Evolutionary conservation across 2,888 invertebrate species (phyloP).

Genomic region (Meiosimyza platycephala): DNA sequence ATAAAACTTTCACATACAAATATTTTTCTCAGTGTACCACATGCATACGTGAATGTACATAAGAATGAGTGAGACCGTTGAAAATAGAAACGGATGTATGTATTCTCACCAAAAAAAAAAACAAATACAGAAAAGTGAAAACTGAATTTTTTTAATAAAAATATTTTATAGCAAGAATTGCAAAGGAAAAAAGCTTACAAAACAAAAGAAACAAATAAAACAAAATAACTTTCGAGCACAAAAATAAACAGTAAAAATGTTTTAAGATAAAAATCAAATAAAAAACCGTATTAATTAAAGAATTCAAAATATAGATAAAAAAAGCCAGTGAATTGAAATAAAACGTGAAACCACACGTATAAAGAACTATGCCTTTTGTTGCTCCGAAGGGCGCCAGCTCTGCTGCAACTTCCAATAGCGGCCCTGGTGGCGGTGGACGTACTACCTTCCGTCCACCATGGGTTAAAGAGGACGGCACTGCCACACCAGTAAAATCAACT

Average conservation of each 20-base stretch:
- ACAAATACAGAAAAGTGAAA: slow-evolving; percentile 8
- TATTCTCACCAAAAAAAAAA: neutral
- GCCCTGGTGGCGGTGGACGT: slow-evolving; percentile 66
- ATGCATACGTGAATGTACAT: slow-evolving; percentile 6
- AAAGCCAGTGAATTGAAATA: slow-evolving; percentile 31
- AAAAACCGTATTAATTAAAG: slow-evolving; percentile 21
- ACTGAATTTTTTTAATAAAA: slow-evolving; percentile 7
- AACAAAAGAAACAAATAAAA: slow-evolving; percentile 37
- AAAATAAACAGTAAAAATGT: slow-evolving; percentile 43
- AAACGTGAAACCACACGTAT: slow-evolving; percentile 7
- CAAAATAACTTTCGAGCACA: slow-evolving; percentile 7
- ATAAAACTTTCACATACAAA: neutral
- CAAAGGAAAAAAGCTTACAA: neutral
- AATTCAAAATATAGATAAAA: slow-evolving; percentile 3
- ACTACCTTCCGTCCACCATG: slow-evolving; percentile 78
- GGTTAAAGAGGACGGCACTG: slow-evolving; percentile 72
- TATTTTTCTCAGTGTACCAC: neutral
- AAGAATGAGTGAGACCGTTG: slow-evolving; percentile 12
- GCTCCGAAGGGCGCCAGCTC: slow-evolving; percentile 55
- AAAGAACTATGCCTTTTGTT: slow-evolving; percentile 61
- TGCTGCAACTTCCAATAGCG: slow-evolving; percentile 51
- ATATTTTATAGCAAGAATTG: neutral
- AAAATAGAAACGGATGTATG: slow-evolving; percentile 12
- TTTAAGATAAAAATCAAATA: slow-evolving; percentile 41
- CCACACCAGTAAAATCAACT: slow-evolving; percentile 58